A percentile compares a stretch with the other conserved stretches of the same genome.
These are phyloP conservation scores for Formica aserva DNA, from an alignment of 2,888 invertebrate species.

Conservation along the genomic window DNA sequence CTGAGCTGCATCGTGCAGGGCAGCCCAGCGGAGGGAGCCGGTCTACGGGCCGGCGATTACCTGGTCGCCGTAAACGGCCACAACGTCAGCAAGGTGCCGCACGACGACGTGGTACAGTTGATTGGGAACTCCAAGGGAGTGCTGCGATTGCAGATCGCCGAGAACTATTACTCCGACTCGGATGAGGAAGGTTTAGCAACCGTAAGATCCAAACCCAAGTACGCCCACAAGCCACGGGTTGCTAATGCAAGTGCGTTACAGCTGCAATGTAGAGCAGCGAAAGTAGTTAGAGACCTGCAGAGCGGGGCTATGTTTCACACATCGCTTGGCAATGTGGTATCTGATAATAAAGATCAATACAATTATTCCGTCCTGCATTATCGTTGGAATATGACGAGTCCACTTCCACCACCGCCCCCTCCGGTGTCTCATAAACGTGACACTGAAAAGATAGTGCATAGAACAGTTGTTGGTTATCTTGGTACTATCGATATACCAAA, in stretches of 20 bases:
- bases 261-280: conserved; percentile 86
- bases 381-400: conserved; percentile 85
- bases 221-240: conserved; percentile 87
- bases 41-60: conserved; percentile 96
- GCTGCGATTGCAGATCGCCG: conserved; percentile 94
- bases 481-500: conserved; percentile 98
- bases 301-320: conserved; percentile 87
- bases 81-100: conserved; percentile 96
- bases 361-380: conserved; percentile 80
- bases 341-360: conserved; percentile 78
- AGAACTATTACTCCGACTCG: conserved; percentile 94
- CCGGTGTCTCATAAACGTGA: conserved; percentile 82
- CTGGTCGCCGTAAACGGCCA: conserved; percentile 96
- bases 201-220: conserved; percentile 88
- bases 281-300: conserved; percentile 87
- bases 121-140: conserved; percentile 95
- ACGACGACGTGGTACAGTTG: conserved; percentile 96
- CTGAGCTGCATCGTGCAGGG: conserved; percentile 96
- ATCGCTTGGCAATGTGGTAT: conserved; percentile 65
- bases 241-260: conserved; percentile 76
- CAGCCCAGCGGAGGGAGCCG: conserved; percentile 96
- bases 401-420: conserved; percentile 85
- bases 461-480: conserved; percentile 96
- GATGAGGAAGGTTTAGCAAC: conserved; percentile 91
- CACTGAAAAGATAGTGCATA: conserved; percentile 89